Percentiles rank a stretch among this genome's conserved stretches.
Conservation (phyloP, 1,140 invertebrate species). For the Calephelis virginiensis region DNA sequence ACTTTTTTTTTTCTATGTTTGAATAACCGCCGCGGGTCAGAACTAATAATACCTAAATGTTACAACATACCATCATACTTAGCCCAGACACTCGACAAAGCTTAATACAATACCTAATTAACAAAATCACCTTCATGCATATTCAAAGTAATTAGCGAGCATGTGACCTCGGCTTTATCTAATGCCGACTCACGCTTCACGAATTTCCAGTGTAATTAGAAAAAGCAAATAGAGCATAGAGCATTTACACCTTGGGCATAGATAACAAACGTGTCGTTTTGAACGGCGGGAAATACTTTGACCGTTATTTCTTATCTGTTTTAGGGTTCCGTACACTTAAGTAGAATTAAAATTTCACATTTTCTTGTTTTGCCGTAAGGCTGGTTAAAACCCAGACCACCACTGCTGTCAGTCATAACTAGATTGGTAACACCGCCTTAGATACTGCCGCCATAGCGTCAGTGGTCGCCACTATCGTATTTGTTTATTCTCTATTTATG, state of each 20-base stretch:
- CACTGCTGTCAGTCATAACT: too few relatives aligned
- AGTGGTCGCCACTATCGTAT: too few relatives aligned
- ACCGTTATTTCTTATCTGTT: constrained; percentile 60
- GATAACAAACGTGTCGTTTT: constrained; percentile 47
- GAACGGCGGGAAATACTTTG: constrained; percentile 49
- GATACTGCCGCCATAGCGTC: too few relatives aligned
- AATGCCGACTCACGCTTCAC: constrained; percentile 32
- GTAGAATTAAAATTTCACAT: not conserved
- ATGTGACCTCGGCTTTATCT: constrained; percentile 30
- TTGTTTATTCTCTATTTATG: too few relatives aligned
- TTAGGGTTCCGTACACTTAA: constrained; percentile 2
- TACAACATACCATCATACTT: too few relatives aligned
- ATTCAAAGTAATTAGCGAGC: constrained; percentile 24
- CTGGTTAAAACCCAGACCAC: not conserved
- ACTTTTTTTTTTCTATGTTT: too few relatives aligned
- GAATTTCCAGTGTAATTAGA: constrained; percentile 41
- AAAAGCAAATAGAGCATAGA: constrained; percentile 55
- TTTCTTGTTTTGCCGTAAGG: not conserved
- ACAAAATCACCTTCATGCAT: constrained; percentile 30
- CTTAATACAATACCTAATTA: constrained; percentile 11
- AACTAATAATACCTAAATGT: too few relatives aligned
- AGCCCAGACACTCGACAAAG: constrained; percentile 7
- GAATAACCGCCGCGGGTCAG: too few relatives aligned
- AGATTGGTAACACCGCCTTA: too few relatives aligned
- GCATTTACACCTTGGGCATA: constrained; percentile 38